phyloP scores from a whole-genome alignment of 2,797 vertebrate species.

The Scolopax bukidnonensis region DNA sequence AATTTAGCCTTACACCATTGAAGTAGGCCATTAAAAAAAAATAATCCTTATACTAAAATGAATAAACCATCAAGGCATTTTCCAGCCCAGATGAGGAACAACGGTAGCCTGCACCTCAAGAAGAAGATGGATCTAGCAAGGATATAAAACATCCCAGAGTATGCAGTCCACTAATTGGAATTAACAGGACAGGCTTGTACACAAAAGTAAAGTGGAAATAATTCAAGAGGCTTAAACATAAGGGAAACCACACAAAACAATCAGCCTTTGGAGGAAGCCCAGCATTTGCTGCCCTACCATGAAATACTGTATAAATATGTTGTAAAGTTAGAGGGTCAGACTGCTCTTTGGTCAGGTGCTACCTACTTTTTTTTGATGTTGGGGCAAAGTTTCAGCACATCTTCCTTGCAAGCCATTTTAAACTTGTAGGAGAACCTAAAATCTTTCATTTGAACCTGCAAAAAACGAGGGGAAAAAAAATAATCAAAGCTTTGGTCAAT shows the following conservation, averaged over 20 bases:
- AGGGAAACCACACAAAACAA: neutral
- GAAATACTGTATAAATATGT: neutral
- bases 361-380: slow-evolving; percentile 98
- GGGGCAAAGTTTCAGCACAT: slow-evolving; percentile 95
- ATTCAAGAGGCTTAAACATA: neutral
- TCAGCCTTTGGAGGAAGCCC: neutral
- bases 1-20: neutral
- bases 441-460: slow-evolving; percentile 96
- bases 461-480: neutral
- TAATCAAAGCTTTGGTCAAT: neutral
- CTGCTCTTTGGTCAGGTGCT: neutral
- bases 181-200: neutral
- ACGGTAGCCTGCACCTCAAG: neutral
- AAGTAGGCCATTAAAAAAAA: neutral
- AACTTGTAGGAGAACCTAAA: slow-evolving; percentile 99
- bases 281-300: accelerated
- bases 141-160: neutral
- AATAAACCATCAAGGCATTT: neutral
- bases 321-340: neutral
- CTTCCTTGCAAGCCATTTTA: slow-evolving; percentile 98
- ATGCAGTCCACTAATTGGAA: neutral
- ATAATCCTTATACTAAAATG: neutral
- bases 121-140: neutral
- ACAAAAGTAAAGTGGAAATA: neutral
- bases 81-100: neutral